These are phyloP conservation scores for Didymodactylos carnosus DNA, from an alignment of 2,888 invertebrate genomes.

Conservation along the genomic window DNA sequence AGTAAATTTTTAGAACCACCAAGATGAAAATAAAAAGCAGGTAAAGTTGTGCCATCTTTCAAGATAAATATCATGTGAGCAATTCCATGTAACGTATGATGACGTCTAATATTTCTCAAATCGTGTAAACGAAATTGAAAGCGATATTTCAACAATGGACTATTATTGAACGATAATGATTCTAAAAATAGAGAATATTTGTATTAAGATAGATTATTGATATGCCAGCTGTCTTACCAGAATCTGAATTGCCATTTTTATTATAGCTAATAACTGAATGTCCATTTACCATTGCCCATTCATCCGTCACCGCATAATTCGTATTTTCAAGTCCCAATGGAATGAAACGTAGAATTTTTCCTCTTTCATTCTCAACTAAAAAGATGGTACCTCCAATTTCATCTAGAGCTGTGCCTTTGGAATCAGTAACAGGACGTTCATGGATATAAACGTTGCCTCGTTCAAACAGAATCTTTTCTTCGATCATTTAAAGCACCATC, in stretches of 20 bases:
- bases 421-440: not conserved
- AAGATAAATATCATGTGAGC: slow-evolving; percentile 43
- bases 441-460: not conserved
- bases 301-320: not conserved
- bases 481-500: too few species aligned
- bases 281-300: slow-evolving; percentile 4
- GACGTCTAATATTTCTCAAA: not conserved
- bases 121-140: slow-evolving; percentile 1
- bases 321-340: slow-evolving; percentile 3
- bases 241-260: not conserved
- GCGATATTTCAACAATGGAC: not conserved
- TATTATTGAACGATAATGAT: not conserved
- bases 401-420: not conserved
- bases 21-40: slow-evolving; percentile 65
- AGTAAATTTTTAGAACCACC: slow-evolving; percentile 61
- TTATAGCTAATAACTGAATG: not conserved
- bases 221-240: not conserved
- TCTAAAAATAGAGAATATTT: too few species aligned
- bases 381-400: not conserved
- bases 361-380: not conserved
- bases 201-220: too few species aligned
- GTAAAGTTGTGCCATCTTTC: slow-evolving; percentile 50
- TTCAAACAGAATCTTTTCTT: not conserved
- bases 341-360: not conserved
- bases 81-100: not conserved